Evolutionary conservation across 1,140 invertebrate genomes (phyloP).

Genomic region (Latrodectus geometricus): DNA sequence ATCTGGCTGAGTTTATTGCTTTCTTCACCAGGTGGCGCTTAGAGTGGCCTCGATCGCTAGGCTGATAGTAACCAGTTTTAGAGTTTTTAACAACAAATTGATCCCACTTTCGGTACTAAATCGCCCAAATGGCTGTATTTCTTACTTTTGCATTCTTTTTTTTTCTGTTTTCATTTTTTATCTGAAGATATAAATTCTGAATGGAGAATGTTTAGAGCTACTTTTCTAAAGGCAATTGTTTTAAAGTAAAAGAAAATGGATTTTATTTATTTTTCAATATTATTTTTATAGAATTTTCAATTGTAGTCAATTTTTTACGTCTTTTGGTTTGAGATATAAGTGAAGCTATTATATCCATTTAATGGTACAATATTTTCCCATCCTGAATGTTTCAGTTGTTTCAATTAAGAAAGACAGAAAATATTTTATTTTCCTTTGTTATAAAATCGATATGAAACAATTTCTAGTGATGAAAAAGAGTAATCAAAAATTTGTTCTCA

Average conservation of each 20-base stretch:
- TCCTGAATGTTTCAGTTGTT: no score
- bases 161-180: neutral
- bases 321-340: no score
- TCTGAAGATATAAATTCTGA: slow-evolving; percentile 38
- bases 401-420: no score
- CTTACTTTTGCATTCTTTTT: slow-evolving; percentile 1
- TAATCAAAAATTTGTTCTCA: no score
- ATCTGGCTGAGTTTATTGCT: slow-evolving; percentile 29
- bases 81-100: slow-evolving; percentile 54
- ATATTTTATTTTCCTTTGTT: no score
- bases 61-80: slow-evolving; percentile 41
- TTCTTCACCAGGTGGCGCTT: slow-evolving; percentile 38
- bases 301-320: no score
- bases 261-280: no score
- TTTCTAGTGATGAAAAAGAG: no score
- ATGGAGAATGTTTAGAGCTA: slow-evolving; percentile 29
- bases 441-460: no score
- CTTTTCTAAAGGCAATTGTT: slow-evolving; percentile 32
- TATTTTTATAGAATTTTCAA: no score
- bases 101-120: slow-evolving; percentile 39
- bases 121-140: slow-evolving; percentile 35
- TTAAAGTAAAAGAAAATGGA: neutral
- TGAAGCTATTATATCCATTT: no score
- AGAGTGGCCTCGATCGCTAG: neutral
- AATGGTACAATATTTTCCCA: no score